These are phyloP conservation scores for Ceramica pisi DNA, from an alignment of 2,888 invertebrate genomes.

Conservation along the genomic window DNA sequence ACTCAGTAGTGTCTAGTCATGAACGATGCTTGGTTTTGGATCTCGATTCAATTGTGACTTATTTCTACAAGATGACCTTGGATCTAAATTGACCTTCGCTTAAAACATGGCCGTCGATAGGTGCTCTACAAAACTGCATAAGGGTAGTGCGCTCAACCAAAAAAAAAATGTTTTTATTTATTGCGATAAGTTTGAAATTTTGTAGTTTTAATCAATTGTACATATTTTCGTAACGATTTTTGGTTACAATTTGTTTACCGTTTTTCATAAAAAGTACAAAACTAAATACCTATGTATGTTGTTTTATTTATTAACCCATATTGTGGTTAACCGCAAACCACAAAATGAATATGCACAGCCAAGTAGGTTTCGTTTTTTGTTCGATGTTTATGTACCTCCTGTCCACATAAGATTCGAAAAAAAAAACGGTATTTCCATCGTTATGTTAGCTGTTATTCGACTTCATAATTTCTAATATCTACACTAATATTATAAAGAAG, in stretches of 20 bases:
- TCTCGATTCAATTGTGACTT: constrained; percentile 11
- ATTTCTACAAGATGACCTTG: neutral
- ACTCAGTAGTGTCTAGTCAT: neutral
- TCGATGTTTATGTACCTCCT: neutral
- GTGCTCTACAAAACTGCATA: neutral
- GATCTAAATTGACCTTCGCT: constrained; percentile 1
- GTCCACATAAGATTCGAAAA: neutral
- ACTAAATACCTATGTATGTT: neutral
- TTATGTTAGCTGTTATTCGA: neutral
- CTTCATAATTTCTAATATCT: neutral
- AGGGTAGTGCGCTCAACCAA: neutral
- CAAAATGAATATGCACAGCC: neutral
- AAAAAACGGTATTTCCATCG: constrained; percentile 12
- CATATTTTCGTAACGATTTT: neutral
- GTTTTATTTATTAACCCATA: constrained; percentile 7
- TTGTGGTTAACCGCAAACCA: constrained; percentile 19
- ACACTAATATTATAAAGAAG: too few species aligned
- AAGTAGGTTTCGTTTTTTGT: neutral
- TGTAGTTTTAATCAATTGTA: neutral
- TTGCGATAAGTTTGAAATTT: neutral
- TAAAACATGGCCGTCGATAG: neutral
- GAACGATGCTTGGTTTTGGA: neutral
- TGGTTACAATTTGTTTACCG: neutral
- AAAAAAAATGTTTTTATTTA: neutral
- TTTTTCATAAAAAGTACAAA: neutral